phyloP scores from a whole-genome alignment of 37 sponge, comb jelly and placozoan genomes.

The Geodia barretti region DNA sequence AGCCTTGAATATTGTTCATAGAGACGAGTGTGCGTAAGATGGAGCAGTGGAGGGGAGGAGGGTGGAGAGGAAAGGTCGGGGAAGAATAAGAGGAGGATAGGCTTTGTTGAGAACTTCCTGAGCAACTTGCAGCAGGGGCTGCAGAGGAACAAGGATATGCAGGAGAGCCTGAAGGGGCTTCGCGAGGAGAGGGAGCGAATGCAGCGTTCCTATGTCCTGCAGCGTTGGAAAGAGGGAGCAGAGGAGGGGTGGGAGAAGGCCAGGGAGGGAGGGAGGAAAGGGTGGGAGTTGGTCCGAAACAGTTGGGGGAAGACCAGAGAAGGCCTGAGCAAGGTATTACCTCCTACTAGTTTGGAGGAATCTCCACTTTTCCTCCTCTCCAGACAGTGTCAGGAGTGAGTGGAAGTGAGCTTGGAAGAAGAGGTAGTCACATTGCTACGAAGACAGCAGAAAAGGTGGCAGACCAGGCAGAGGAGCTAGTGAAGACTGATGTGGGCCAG shows the following conservation, averaged over 20 bases:
- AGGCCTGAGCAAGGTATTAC: background rate
- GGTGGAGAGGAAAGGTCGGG: background rate
- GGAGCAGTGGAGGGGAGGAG: background rate
- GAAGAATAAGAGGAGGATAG: slow-evolving; percentile 13
- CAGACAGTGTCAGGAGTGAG: slow-evolving; percentile 38
- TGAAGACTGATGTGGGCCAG: slow-evolving; percentile 62
- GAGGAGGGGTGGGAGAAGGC: slow-evolving; percentile 8
- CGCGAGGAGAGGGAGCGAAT: slow-evolving; percentile 63
- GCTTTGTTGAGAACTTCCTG: slow-evolving; percentile 61
- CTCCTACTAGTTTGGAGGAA: no score
- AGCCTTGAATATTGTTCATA: no score
- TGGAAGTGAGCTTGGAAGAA: slow-evolving; percentile 56
- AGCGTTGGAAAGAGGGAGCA: slow-evolving; percentile 18
- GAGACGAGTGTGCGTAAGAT: background rate
- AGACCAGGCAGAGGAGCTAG: slow-evolving; percentile 34
- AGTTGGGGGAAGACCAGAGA: background rate
- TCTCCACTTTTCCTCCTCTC: background rate
- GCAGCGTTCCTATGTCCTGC: slow-evolving; percentile 39
- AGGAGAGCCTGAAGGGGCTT: slow-evolving; percentile 68
- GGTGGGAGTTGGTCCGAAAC: background rate
- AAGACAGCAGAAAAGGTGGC: slow-evolving; percentile 64
- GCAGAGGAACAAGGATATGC: slow-evolving; percentile 58
- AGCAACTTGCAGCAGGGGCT: slow-evolving; percentile 59
- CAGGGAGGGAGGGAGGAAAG: slow-evolving; percentile 20
- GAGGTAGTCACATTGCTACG: slow-evolving; percentile 42